A percentile compares a stretch with the other conserved stretches of the same genome.
Conservation (phyloP, 92 coral and sea anemone genomes). For the Epizoanthus illoricatus region DNA sequence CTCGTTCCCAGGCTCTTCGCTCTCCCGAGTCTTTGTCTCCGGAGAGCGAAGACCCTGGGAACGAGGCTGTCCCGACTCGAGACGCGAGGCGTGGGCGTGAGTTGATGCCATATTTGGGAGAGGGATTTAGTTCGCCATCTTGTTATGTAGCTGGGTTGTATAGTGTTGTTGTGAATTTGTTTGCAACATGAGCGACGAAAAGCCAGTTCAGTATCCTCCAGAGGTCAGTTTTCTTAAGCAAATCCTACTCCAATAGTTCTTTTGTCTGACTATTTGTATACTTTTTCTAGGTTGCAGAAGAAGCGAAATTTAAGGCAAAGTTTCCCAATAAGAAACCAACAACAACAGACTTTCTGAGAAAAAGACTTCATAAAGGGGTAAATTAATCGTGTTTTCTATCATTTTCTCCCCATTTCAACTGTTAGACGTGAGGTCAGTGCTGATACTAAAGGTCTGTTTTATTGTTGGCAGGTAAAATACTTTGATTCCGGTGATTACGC, state of each 20-base stretch:
- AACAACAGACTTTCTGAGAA: conserved; percentile 81
- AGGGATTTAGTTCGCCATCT: no score
- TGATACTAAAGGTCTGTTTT: neutral
- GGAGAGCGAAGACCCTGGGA: no score
- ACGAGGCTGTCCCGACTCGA: no score
- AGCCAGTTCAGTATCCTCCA: conserved; percentile 14
- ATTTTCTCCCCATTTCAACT: neutral
- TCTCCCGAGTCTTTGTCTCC: no score
- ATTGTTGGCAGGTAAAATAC: conserved; percentile 77
- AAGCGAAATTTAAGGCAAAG: conserved; percentile 82
- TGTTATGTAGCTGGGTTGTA: no score
- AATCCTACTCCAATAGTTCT: neutral
- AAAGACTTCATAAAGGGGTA: conserved; percentile 93
- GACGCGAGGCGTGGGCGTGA: no score
- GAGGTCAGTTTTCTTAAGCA: conserved; percentile 1
- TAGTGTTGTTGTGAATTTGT: no score
- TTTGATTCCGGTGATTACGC: conserved; percentile 98
- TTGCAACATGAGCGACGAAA: conserved; percentile 27
- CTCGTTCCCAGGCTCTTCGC: no score
- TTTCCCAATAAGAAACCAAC: conserved; percentile 88
- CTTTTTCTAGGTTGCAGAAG: conserved; percentile 75
- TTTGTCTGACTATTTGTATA: neutral
- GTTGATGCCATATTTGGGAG: no score
- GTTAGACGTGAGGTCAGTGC: neutral
- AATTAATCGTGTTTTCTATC: neutral